Evolutionary conservation across 2,113 vertebrate species (phyloP).

Genomic region (Furnarius figulus): DNA sequence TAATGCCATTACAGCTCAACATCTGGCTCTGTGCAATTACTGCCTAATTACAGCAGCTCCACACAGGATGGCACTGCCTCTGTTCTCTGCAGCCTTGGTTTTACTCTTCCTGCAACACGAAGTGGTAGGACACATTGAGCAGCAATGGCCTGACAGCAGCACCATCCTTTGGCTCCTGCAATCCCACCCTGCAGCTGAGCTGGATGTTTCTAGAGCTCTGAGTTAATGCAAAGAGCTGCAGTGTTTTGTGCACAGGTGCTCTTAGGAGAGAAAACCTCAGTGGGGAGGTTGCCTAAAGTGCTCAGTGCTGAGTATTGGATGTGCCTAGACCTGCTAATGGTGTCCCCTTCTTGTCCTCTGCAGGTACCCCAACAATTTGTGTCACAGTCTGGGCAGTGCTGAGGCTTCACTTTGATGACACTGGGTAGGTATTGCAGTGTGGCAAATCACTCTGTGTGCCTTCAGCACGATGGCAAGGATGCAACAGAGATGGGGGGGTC

Average conservation of each 20-base stretch:
- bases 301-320: not conserved
- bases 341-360: not conserved
- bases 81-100: not conserved
- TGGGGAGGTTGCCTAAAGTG: not conserved
- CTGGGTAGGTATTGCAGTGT: conserved; percentile 76
- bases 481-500: not conserved
- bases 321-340: not conserved
- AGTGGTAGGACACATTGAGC: not conserved
- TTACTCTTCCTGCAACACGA: not conserved
- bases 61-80: not conserved
- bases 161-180: not conserved
- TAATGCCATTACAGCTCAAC: not conserved
- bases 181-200: not conserved
- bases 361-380: conserved; percentile 96
- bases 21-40: not conserved
- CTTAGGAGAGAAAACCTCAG: not conserved
- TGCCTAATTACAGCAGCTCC: not conserved
- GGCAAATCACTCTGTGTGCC: accelerated
- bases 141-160: not conserved
- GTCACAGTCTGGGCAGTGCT: conserved; percentile 94
- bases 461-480: not conserved
- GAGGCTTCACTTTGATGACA: conserved; percentile 90
- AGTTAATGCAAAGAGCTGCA: not conserved
- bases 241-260: accelerated
- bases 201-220: not conserved